A percentile compares a stretch with the other conserved stretches of the same genome.
Conservation (phyloP, 2,888 invertebrate genomes). For the Argyra leucocephala region DNA sequence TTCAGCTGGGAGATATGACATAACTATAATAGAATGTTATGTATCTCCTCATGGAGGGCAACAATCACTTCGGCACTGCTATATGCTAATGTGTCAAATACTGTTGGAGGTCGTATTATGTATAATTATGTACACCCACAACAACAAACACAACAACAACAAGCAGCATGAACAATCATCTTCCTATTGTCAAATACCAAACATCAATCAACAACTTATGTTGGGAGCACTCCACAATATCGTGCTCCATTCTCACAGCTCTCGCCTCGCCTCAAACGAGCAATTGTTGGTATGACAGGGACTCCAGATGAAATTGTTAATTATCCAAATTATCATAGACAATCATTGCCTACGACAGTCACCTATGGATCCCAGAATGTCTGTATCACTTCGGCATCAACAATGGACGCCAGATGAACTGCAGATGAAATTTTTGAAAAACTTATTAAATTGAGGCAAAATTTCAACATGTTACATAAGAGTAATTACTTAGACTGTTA, state of each 20-base stretch:
- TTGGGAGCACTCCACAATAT: slow-evolving; percentile 72
- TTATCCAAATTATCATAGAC: slow-evolving; percentile 51
- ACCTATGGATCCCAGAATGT: slow-evolving; percentile 63
- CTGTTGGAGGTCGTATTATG: slow-evolving; percentile 21
- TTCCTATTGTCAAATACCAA: slow-evolving; percentile 40
- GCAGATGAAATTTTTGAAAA: no score
- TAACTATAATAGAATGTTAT: no score
- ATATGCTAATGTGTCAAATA: slow-evolving; percentile 28
- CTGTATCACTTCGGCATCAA: slow-evolving; percentile 64
- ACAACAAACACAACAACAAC: slow-evolving; percentile 38
- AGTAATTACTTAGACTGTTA: no score
- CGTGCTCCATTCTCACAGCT: slow-evolving; percentile 77
- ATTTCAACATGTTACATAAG: no score
- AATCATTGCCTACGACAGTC: slow-evolving; percentile 46
- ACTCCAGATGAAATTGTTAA: slow-evolving; percentile 46
- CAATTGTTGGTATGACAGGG: slow-evolving; percentile 36
- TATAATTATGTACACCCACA: slow-evolving; percentile 37
- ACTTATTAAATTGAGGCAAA: no score
- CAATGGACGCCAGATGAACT: slow-evolving; percentile 62
- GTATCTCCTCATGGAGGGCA: slow-evolving; percentile 35
- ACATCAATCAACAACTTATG: slow-evolving; percentile 52
- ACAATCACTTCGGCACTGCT: slow-evolving; percentile 36
- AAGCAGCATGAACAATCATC: slow-evolving; percentile 45
- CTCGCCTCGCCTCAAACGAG: slow-evolving; percentile 70
- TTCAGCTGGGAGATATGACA: no score